A percentile compares a stretch with the other conserved stretches of the same genome.
Evolutionary conservation across 2,888 invertebrate species (phyloP).

Genomic region (Gandaritis pyraliata): DNA sequence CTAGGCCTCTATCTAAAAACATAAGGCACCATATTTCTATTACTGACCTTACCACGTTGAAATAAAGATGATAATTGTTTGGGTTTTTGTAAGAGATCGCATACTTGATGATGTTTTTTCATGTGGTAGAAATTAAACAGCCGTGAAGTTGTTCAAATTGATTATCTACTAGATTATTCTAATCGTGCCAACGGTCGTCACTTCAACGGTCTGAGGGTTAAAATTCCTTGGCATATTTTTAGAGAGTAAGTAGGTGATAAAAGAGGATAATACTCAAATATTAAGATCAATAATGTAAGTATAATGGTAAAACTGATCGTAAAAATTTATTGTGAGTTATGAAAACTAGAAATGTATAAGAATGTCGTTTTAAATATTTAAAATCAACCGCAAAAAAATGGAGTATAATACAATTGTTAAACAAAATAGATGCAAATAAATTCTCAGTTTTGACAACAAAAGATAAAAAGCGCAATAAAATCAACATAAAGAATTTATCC

Average conservation of each 20-base stretch:
- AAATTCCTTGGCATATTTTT: neutral
- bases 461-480: conserved; percentile 42
- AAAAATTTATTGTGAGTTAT: too few species aligned
- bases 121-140: conserved; percentile 39
- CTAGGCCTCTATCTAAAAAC: conserved; percentile 35
- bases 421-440: conserved; percentile 36
- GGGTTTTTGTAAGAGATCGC: conserved; percentile 5
- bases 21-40: conserved; percentile 13
- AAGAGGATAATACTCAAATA: too few species aligned
- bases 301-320: too few species aligned
- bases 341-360: too few species aligned
- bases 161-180: conserved; percentile 34
- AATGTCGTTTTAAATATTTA: neutral
- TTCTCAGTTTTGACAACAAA: conserved; percentile 42
- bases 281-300: too few species aligned
- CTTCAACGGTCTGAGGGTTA: neutral
- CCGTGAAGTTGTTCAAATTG: conserved; percentile 40
- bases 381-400: neutral
- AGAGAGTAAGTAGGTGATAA: too few species aligned
- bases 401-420: conserved; percentile 14
- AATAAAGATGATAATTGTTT: conserved; percentile 21
- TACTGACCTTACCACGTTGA: conserved; percentile 3
- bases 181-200: conserved; percentile 4
- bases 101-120: conserved; percentile 31
- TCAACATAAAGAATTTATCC: conserved; percentile 38